A percentile compares a stretch with the other conserved stretches of the same genome.
These are phyloP conservation scores for Mirza zaza DNA, from an alignment of 2,113 vertebrate species.

Conservation along the genomic window DNA sequence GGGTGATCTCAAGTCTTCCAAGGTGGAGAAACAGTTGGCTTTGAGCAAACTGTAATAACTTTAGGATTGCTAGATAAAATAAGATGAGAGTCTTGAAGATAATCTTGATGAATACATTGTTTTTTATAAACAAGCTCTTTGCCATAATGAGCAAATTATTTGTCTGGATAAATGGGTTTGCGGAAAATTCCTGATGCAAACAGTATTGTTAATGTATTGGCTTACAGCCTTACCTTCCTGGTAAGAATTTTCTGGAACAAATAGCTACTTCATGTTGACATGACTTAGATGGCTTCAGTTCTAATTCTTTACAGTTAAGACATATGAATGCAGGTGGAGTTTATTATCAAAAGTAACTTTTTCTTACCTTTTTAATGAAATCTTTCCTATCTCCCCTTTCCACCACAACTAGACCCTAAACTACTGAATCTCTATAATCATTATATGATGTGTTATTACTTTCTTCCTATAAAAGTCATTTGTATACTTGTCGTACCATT, in stretches of 20 bases:
- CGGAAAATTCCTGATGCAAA: background rate
- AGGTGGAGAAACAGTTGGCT: background rate
- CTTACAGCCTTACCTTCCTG: background rate
- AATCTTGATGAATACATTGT: background rate
- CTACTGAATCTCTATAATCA: background rate
- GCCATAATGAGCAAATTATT: background rate
- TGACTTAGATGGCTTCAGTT: background rate
- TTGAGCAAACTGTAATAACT: background rate
- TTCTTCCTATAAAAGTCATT: background rate
- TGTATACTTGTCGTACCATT: background rate
- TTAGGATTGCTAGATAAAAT: background rate
- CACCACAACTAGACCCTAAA: background rate
- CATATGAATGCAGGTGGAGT: background rate
- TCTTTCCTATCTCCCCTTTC: background rate
- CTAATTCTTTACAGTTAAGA: background rate
- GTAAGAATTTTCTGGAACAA: background rate
- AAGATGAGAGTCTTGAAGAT: background rate
- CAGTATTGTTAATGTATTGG: background rate
- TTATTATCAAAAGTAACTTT: background rate
- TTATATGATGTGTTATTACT: background rate
- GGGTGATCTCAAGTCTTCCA: background rate
- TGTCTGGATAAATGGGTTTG: background rate
- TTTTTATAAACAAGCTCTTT: background rate
- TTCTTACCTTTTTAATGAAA: background rate
- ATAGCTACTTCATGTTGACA: background rate